A percentile compares a stretch with the other conserved stretches of the same genome.
phyloP scores from a whole-genome alignment of 2,797 vertebrate species.

The Tinamus major region DNA sequence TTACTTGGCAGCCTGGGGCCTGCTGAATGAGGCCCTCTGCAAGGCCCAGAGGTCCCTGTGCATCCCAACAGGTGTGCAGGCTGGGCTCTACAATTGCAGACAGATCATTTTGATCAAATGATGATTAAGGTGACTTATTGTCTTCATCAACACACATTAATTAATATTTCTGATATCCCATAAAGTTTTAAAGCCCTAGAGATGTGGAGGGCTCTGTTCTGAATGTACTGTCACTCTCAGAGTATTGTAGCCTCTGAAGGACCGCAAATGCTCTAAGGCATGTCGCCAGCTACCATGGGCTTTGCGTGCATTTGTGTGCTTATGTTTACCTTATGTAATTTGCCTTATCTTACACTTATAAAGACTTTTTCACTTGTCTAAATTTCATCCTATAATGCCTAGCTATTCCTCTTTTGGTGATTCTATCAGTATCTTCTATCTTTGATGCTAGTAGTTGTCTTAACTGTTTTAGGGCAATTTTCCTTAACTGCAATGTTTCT shows the following conservation, averaged over 20 bases:
- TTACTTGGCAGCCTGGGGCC: background rate
- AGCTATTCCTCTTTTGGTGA: background rate
- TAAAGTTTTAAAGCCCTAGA: background rate
- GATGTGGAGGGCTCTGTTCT: background rate
- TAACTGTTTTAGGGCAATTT: background rate
- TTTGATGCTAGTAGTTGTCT: background rate
- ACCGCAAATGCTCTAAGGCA: background rate
- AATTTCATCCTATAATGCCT: background rate
- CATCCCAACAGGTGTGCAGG: background rate
- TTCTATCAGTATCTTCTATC: background rate
- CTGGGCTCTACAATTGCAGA: background rate
- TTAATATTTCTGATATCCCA: rapidly evolving
- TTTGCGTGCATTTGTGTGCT: background rate
- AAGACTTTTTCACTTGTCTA: background rate
- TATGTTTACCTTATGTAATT: background rate
- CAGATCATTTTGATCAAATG: rapidly evolving
- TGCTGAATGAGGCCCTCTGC: rapidly evolving
- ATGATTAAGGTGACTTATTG: background rate
- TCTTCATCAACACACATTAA: background rate
- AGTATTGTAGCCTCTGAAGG: background rate
- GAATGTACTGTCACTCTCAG: background rate
- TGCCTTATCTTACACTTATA: background rate
- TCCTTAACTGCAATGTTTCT: background rate
- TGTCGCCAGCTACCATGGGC: background rate
- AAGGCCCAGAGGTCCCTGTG: background rate